Evolutionary conservation across 2,888 invertebrate genomes (phyloP), one percentile per base, ranked within the genome.

Genomic region (Euphydryas editha): DNA sequence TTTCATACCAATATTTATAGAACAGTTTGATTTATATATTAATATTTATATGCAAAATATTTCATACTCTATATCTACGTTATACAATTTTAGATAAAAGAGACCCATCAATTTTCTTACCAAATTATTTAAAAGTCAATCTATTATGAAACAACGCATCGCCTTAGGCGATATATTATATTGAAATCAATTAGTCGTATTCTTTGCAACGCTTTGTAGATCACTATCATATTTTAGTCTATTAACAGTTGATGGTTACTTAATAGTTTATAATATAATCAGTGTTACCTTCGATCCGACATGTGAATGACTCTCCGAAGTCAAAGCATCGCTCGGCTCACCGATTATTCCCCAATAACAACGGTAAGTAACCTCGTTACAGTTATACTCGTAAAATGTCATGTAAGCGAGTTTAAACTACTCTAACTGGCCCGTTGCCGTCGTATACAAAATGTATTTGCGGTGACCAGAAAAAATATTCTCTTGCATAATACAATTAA

Each of bases 331-430:
- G 59, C 39, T 57, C 39, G 51, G 75, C 75, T 80, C 79, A 78
- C 80, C 81, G 80, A 81, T 84, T 81, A 85, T 83, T 82, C 83
- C 79, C 82, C 81, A 86, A 86, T 86, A 85, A 75, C 84, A 85
- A 82, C 83, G 81, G 84, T 86, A 83, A 81, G 78, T 83, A 85
- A 84, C 91, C 90, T 90, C 89, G 91, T 88, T 90, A 89, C 87
- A 87, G 85, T 87, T 90, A 85, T 84, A 67, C 70, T 71, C 63
- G 70, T 73, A 85, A 90, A 90, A 90, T 90, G 90, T 90, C 90
- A 89, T 83, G 81, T 82, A 83, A 84, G 85, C 84, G 78, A 81
- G 69, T 63, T 63, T 68, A 67, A 81, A 84, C 83, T 84, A 84
- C 83, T 73, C 73, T 74, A 82, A 84, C 84, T 80, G 81, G 84